Evolutionary conservation across 2,113 vertebrate genomes (phyloP).

Genomic region (Monarcha castaneiventris): DNA sequence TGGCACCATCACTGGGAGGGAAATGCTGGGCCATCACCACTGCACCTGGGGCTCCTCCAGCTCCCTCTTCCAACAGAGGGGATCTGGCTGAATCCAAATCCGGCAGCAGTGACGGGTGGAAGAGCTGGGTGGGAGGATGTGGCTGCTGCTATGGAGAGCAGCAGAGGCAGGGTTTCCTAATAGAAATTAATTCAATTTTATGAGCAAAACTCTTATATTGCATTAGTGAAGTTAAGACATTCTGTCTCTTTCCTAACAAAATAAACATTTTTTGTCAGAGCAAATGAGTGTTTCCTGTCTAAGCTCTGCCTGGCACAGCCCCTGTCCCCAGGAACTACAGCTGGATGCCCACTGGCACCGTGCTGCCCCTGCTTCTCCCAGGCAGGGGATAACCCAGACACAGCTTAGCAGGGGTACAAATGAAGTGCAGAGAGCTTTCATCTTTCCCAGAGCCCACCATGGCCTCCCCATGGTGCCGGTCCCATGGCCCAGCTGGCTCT

Average conservation of each 20-base stretch:
- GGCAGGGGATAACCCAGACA: not conserved
- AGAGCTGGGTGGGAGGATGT: not conserved
- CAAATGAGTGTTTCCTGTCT: not conserved
- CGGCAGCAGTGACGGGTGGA: not conserved
- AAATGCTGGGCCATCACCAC: not conserved
- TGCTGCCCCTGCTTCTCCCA: not conserved
- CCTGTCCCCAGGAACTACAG: not conserved
- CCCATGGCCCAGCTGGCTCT: not conserved
- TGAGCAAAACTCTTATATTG: not conserved
- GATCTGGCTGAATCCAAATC: not conserved
- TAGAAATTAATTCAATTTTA: not conserved
- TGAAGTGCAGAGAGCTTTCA: not conserved
- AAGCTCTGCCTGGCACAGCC: not conserved
- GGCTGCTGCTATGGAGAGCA: not conserved
- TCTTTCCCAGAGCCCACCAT: not conserved
- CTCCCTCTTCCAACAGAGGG: not conserved
- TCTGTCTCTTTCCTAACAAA: not conserved
- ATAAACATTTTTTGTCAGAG: not conserved
- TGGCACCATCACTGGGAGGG: accelerated
- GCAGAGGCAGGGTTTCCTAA: not conserved
- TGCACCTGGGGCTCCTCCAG: not conserved
- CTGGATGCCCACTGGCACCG: not conserved
- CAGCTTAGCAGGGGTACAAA: not conserved
- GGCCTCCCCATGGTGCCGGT: not conserved
- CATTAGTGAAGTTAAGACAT: not conserved